Conservation (phyloP, 2,888 invertebrate genomes). For the Entomobrya multifasciata region DNA sequence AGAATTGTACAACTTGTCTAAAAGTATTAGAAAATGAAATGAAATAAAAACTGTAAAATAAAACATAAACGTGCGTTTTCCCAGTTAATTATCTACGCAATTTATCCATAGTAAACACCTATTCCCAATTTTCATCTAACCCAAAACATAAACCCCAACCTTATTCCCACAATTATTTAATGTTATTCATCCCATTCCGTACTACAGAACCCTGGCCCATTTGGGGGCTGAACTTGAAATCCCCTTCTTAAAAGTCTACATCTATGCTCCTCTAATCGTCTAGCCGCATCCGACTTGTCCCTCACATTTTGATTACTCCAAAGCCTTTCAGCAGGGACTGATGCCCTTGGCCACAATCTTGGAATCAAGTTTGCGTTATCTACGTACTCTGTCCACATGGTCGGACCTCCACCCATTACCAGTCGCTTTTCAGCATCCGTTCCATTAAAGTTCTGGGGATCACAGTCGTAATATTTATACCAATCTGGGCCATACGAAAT, state of each 20-base stretch:
- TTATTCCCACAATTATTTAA: background rate
- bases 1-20: background rate
- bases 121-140: too few relatives aligned
- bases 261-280: constrained; percentile 87
- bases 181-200: constrained; percentile 49
- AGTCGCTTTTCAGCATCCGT: constrained; percentile 83
- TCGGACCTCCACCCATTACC: constrained; percentile 94
- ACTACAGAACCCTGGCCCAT: constrained; percentile 86
- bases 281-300: constrained; percentile 82
- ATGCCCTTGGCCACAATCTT: constrained; percentile 91
- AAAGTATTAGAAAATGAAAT: constrained; percentile 13
- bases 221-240: constrained; percentile 86
- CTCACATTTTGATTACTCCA: constrained; percentile 84
- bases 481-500: constrained; percentile 87
- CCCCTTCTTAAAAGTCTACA: constrained; percentile 88
- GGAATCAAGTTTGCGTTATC: constrained; percentile 85
- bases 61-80: background rate
- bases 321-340: constrained; percentile 91
- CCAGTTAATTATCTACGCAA: too few relatives aligned
- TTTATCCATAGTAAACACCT: too few relatives aligned
- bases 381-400: constrained; percentile 95
- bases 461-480: constrained; percentile 86
- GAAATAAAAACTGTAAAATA: constrained; percentile 20
- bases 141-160: background rate
- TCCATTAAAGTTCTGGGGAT: constrained; percentile 85